Evolutionary conservation across 2,113 vertebrate species (phyloP), one percentile per base, ranked within the genome.

Genomic region (Hoplias malabaricus): DNA sequence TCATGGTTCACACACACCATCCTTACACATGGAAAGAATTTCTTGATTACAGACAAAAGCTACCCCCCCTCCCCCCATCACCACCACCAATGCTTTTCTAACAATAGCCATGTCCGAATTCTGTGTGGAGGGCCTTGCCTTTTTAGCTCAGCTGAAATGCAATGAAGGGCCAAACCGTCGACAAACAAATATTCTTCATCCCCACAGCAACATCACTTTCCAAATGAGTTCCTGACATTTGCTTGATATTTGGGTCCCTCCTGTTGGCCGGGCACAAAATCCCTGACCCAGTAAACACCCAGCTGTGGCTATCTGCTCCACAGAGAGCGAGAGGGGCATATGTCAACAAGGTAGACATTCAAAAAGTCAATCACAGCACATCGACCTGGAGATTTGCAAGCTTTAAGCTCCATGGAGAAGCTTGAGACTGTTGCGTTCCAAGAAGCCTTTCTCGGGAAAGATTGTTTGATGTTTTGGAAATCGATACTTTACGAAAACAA

Each of bases 331-430:
- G 36, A 77, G 9, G n/a, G 78, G 76, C 61, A 79, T 62, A 85
- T 82, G 82, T 88, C 85, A 83, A 78, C 40, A 68, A 79, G 88
- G 79, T 83, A 84, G 81, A 85, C 86, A 85, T 81, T 82, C 76
- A 84, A 53, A 86, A 87, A 90, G 87, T 87, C 85, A 86, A 88
- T 90, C 86, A 86, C 85, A 80, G 85, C 80, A 87, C 80, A 86
- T 82, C 88, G 86, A 90, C 87, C 87, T 69, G 1, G 2, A 61
- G 36, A 61, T 19, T 70, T 79, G 42, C 43, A 27, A 72, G 69
- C 67, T 79, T 75, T 82, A 75, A 82, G 59, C 29, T 71, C 48
- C 61, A 79, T 16, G 65, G 68, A 75, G 38, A 75, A 43, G 40
- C 57, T 62, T 27, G 33, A 56, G 89, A 87, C 83, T 80, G 83